phyloP scores from a whole-genome alignment of 2,888 invertebrate species.

The Heliconius aoede region DNA sequence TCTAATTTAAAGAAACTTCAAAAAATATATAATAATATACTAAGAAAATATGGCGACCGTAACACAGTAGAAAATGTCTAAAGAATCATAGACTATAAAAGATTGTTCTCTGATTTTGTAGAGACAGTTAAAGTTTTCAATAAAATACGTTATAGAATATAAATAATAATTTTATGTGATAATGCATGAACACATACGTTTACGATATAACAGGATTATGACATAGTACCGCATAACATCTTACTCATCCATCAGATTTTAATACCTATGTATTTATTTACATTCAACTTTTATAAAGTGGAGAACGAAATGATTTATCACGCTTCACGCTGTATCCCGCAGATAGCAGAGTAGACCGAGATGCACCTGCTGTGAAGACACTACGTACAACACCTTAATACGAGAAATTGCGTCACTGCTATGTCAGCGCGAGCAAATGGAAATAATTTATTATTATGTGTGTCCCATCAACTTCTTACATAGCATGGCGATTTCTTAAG shows the following conservation, averaged over 20 bases:
- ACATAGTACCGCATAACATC: neutral
- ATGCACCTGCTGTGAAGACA: neutral
- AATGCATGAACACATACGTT: neutral
- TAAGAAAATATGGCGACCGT: too few relatives aligned
- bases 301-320: neutral
- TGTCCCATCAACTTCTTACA: neutral
- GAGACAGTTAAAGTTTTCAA: neutral
- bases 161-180: neutral
- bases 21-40: too few relatives aligned
- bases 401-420: neutral
- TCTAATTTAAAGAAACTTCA: too few relatives aligned
- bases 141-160: neutral
- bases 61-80: too few relatives aligned
- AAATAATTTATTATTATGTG: neutral
- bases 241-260: neutral
- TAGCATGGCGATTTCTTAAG: neutral
- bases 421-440: too few relatives aligned
- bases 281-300: neutral
- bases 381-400: neutral
- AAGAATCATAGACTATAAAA: too few relatives aligned
- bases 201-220: slow-evolving; percentile 3
- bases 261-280: neutral
- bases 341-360: neutral
- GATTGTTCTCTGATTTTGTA: too few relatives aligned
- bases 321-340: neutral